Percentiles rank a stretch among this genome's conserved stretches.
phyloP scores from a whole-genome alignment of 2,888 invertebrate species.

The Erebia ligea region DNA sequence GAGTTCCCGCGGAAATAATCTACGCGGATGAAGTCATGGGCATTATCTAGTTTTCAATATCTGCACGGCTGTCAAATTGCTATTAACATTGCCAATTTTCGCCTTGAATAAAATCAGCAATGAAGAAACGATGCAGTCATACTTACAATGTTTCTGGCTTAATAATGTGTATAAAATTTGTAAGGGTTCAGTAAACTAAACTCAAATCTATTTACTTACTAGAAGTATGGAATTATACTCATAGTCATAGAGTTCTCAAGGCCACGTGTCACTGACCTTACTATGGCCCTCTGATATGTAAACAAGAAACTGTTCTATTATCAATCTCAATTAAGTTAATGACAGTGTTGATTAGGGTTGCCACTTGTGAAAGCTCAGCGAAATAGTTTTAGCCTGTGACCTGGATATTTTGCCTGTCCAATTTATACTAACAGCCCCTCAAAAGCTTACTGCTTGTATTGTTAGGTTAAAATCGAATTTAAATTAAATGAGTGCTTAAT shows the following conservation, averaged over 20 bases:
- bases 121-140: too few species aligned
- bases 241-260: slow-evolving; percentile 46
- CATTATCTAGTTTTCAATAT: too few species aligned
- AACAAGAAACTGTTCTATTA: slow-evolving; percentile 41
- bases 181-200: slow-evolving; percentile 33
- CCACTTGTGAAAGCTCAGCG: slow-evolving; percentile 5
- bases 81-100: too few species aligned
- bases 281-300: slow-evolving; percentile 42
- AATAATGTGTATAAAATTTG: slow-evolving; percentile 21
- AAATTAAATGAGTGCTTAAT: too few species aligned
- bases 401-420: background rate
- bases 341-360: slow-evolving; percentile 15
- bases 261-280: slow-evolving; percentile 47
- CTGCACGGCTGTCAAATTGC: too few species aligned
- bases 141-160: background rate
- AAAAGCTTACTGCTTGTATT: too few species aligned
- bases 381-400: background rate
- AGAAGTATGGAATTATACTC: slow-evolving; percentile 14
- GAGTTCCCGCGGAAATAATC: too few species aligned
- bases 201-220: background rate
- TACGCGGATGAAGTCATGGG: too few species aligned
- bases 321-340: slow-evolving; percentile 43
- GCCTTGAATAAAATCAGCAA: too few species aligned
- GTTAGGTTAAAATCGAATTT: too few species aligned
- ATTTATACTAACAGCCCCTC: background rate